phyloP scores from a whole-genome alignment of 2,888 invertebrate species.

The Eupithecia centaureata region DNA sequence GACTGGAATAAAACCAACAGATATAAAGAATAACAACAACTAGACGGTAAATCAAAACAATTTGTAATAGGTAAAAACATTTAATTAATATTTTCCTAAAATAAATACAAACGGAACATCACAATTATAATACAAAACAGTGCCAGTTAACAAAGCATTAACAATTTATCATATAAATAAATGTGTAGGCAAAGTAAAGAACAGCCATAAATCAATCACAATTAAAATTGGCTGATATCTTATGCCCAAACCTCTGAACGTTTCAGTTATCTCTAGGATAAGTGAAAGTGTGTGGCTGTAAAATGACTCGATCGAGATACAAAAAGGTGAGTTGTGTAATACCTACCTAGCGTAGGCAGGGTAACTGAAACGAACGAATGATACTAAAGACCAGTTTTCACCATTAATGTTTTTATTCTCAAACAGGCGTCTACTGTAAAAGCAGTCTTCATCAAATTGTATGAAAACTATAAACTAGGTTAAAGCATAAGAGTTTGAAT shows the following conservation, averaged over 20 bases:
- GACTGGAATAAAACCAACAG: not conserved
- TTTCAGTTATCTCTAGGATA: not conserved
- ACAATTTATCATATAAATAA: slow-evolving; percentile 32
- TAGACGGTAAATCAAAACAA: slow-evolving; percentile 20
- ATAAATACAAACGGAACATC: slow-evolving; percentile 44
- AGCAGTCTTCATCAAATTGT: not conserved
- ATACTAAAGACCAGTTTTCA: not conserved
- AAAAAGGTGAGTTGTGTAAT: not conserved
- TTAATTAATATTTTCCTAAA: slow-evolving; percentile 44
- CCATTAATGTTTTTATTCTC: not conserved
- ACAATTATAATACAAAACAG: slow-evolving; percentile 42
- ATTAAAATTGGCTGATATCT: slow-evolving; percentile 46
- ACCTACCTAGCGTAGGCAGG: too few relatives aligned
- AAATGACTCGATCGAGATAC: not conserved
- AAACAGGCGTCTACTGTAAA: not conserved
- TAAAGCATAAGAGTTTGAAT: not conserved
- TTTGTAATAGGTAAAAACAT: slow-evolving; percentile 31
- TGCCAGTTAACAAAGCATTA: slow-evolving; percentile 34
- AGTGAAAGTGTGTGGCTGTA: not conserved
- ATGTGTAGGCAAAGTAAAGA: slow-evolving; percentile 44
- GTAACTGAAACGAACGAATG: too few relatives aligned
- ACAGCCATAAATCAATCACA: slow-evolving; percentile 59
- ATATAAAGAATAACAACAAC: too few relatives aligned
- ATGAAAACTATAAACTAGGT: not conserved
- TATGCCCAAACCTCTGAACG: slow-evolving; percentile 38